Conservation (phyloP, 2,888 invertebrate species). For the Lasioglossum malachurum region DNA sequence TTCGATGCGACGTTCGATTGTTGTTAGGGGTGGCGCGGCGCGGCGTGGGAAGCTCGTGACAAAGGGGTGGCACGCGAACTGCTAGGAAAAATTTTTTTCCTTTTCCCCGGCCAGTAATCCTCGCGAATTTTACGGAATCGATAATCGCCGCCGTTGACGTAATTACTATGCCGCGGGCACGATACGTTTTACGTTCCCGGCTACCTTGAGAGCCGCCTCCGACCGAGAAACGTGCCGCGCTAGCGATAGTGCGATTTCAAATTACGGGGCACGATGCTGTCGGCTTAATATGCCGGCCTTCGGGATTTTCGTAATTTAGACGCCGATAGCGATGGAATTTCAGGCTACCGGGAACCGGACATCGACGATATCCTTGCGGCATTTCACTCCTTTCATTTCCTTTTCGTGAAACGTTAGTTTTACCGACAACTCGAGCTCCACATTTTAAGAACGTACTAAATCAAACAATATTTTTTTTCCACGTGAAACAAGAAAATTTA, state of each 20-base stretch:
- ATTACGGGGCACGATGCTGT: slow-evolving; percentile 22
- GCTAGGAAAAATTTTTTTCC: neutral
- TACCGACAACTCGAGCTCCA: no score
- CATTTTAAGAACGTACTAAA: no score
- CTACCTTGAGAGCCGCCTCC: slow-evolving; percentile 56
- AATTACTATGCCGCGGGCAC: slow-evolving; percentile 49
- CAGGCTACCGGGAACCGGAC: neutral
- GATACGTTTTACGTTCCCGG: slow-evolving; percentile 51
- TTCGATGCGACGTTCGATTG: slow-evolving; percentile 2
- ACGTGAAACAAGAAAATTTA: neutral
- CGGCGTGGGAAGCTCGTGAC: neutral
- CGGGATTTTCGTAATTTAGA: slow-evolving; percentile 25
- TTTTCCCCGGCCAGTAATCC: neutral
- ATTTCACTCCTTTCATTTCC: neutral
- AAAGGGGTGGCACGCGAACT: neutral
- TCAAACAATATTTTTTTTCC: neutral
- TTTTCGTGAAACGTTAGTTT: neutral
- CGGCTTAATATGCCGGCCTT: slow-evolving; percentile 22
- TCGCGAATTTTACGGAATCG: slow-evolving; percentile 42
- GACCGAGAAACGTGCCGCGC: slow-evolving; percentile 35
- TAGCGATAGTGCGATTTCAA: slow-evolving; percentile 55
- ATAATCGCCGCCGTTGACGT: slow-evolving; percentile 40
- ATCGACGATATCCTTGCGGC: neutral
- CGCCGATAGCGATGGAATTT: neutral
- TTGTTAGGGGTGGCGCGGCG: neutral